phyloP scores from a whole-genome alignment of 2,888 invertebrate species.

The Leptura quadrifasciata region DNA sequence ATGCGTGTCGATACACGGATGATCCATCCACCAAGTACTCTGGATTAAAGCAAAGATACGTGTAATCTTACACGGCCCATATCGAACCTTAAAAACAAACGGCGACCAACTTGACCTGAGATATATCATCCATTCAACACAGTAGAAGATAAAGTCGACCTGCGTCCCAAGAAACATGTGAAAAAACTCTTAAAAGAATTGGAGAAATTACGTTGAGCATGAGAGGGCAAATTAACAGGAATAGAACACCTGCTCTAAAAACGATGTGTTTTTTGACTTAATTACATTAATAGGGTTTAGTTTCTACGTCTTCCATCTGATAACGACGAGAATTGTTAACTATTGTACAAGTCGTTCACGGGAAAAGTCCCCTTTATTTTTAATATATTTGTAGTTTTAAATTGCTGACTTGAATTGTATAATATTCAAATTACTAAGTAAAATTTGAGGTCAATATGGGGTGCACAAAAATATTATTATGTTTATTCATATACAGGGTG shows the following conservation, averaged over 20 bases:
- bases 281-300: background rate
- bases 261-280: conserved; percentile 1
- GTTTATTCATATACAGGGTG: no score
- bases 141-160: background rate
- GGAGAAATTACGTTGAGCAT: background rate
- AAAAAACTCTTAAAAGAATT: background rate
- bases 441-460: no score
- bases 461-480: no score
- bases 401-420: no score
- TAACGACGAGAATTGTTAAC: background rate
- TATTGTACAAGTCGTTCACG: no score
- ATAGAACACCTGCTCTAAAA: background rate
- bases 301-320: background rate
- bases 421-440: no score
- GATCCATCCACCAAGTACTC: background rate
- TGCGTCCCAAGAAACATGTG: background rate
- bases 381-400: no score
- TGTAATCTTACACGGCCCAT: background rate
- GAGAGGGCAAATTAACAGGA: background rate
- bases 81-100: background rate
- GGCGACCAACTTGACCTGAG: background rate
- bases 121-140: conserved; percentile 7
- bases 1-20: background rate
- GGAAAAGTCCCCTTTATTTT: no score
- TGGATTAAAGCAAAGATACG: background rate